These are phyloP conservation scores for Dicerorhinus sumatrensis DNA, from an alignment of 2,113 vertebrate genomes.

Conservation along the genomic window DNA sequence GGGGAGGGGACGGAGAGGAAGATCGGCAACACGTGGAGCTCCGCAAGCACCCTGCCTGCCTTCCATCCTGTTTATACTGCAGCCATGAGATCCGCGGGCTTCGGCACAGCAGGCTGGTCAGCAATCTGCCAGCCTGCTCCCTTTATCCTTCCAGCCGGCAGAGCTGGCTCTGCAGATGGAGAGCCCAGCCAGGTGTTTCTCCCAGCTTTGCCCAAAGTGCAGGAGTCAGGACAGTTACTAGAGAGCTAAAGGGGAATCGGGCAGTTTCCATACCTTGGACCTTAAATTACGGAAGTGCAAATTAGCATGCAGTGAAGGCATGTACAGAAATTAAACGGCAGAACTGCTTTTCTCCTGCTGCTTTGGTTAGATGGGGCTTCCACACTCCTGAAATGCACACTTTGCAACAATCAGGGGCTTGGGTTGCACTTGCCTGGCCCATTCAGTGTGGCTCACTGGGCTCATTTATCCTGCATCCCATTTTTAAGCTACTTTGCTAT, in stretches of 20 bases:
- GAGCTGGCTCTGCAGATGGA: not conserved
- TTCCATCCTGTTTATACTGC: conserved; percentile 45
- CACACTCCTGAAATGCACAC: not conserved
- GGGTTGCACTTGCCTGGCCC: not conserved
- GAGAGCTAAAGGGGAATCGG: not conserved
- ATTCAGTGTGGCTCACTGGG: rapidly evolving
- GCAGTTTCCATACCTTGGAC: not conserved
- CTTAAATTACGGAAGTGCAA: not conserved
- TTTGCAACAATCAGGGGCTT: too few relatives aligned
- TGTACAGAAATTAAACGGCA: not conserved
- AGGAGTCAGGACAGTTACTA: not conserved
- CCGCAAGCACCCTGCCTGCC: conserved; percentile 42
- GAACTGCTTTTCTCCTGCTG: rapidly evolving
- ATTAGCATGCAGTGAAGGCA: not conserved
- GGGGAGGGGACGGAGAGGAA: not conserved
- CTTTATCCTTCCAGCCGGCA: rapidly evolving
- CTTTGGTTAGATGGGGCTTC: not conserved
- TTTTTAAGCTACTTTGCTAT: not conserved
- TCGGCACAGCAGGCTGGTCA: not conserved
- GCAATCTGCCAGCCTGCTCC: not conserved
- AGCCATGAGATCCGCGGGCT: not conserved
- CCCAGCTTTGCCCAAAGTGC: not conserved
- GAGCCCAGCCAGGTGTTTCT: not conserved
- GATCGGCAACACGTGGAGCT: rapidly evolving
- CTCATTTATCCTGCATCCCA: not conserved